Base-by-base conservation (phyloP, 2,797 vertebrate species). In the Mormyrops boulengeri region DNA sequence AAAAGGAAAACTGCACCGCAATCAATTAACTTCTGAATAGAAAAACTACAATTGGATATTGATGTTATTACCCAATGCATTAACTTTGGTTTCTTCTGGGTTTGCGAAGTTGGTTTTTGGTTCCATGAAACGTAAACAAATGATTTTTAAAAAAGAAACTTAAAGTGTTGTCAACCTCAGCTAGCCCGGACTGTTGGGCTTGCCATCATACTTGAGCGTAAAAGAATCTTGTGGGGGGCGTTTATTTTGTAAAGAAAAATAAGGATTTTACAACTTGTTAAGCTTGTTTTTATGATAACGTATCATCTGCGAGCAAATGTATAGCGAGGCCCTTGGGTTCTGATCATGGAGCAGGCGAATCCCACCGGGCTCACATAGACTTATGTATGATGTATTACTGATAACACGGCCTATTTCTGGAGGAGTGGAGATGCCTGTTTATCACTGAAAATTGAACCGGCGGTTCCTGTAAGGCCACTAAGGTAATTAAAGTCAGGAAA, bases 41-140 rank as follows among this genome's bases (percentile, higher is more conserved):
- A 89, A 85, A 89, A 62, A 88, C 87, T 84, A 60, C 73, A 88
- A 82, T 84, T 90, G 41, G 77, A 52, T 62, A 88, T 84, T 84
- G 89, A 84, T 84, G 89, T 87, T 66, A 85, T 85, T 90, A 62
- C 38, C 66, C 86, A 44, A 19, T 44, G 50, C 55, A 88, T 88
- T 57, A 88, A 88, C 52, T 55, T 88, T 88, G n/a, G 30, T 88
- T 53, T 88, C 62, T 88, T 82, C 6, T 85, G 11, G 80, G 66
- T 41, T 87, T 41, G 50, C 22, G 38, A 38, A 90, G 87, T 77
- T 69, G 52, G 41, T 82, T 80, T 62, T 57, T 44, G 22, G 17
- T 89, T 38, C 53, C 80, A 50, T 50, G 3, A 86, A 85, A 62
- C 0, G 55, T 49, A 62, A 3, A 62, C 80, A 47, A 60, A 60